Evolutionary conservation across 2,113 vertebrate species (phyloP).

Genomic region (Cyrtonyx montezumae): DNA sequence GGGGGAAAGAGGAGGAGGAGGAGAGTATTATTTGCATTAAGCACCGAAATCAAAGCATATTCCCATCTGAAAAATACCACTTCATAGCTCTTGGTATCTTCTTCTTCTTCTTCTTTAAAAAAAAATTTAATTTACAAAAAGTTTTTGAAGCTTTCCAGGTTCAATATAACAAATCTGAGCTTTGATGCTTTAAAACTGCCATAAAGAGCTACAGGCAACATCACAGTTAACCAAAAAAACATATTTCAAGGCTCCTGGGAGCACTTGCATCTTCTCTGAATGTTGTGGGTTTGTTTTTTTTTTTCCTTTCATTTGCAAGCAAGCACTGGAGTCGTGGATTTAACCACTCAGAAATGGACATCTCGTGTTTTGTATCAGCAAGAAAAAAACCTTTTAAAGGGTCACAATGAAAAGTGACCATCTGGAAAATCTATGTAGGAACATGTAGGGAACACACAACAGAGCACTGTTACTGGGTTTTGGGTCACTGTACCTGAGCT

Average conservation of each 20-base stretch:
- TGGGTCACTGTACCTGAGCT: neutral
- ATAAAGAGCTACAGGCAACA: constrained; percentile 27
- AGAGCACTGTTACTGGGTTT: fast-evolving
- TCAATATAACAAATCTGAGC: constrained; percentile 10
- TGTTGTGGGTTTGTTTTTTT: neutral
- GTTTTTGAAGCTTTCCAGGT: constrained; percentile 47
- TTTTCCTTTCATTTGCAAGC: neutral
- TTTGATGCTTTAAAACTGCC: constrained; percentile 45
- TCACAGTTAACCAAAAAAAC: constrained; percentile 2
- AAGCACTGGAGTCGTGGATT: neutral
- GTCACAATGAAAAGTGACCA: neutral
- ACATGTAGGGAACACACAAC: neutral
- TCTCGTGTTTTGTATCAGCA: neutral
- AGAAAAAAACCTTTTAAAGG: neutral
- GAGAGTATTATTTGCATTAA: neutral
- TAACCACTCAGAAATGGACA: neutral
- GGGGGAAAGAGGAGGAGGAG: neutral
- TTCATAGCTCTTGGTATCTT: constrained; percentile 31
- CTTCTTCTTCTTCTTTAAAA: neutral
- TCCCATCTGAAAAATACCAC: neutral
- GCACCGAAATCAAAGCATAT: constrained; percentile 26
- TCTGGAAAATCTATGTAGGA: constrained; percentile 2
- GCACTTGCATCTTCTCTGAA: neutral
- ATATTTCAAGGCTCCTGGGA: neutral
- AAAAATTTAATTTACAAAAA: constrained; percentile 15